phyloP scores from a whole-genome alignment of 2,113 vertebrate genomes.

The Arenaria interpres region DNA sequence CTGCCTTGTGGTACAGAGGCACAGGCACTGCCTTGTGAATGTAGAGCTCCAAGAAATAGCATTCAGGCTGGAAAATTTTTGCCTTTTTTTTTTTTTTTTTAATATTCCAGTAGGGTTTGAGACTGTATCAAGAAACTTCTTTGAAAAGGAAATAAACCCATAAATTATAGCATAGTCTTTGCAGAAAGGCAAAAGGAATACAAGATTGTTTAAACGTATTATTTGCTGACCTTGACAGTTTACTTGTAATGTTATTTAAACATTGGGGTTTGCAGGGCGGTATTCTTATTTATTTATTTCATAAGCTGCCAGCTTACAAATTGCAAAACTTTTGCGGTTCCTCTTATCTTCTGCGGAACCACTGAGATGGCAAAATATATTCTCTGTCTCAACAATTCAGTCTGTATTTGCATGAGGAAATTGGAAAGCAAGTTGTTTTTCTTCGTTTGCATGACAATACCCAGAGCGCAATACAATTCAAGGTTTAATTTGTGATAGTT shows the following conservation, averaged over 20 bases:
- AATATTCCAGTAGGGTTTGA: constrained; percentile 10
- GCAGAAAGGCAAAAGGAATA: constrained; percentile 55
- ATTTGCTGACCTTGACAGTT: constrained; percentile 72
- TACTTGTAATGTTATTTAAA: constrained; percentile 73
- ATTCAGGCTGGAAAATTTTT: background rate
- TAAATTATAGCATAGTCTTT: constrained; percentile 55
- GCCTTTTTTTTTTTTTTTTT: background rate
- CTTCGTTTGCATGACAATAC: constrained; percentile 81
- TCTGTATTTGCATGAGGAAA: constrained; percentile 80
- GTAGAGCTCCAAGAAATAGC: background rate
- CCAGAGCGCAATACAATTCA: constrained; percentile 59
- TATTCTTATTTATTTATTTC: constrained; percentile 58
- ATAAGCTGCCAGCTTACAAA: constrained; percentile 75
- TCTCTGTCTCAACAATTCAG: constrained; percentile 74
- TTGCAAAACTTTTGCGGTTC: constrained; percentile 65
- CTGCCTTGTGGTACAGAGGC: rapidly evolving
- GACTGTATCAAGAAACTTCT: constrained; percentile 43
- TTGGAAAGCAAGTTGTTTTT: constrained; percentile 79
- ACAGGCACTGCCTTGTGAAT: background rate
- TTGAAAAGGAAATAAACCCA: constrained; percentile 17
- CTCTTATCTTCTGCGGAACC: constrained; percentile 78
- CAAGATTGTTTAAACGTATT: constrained; percentile 54
- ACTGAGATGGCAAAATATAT: constrained; percentile 82
- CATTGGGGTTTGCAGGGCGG: constrained; percentile 55
- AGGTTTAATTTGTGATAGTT: constrained; percentile 75